Evolutionary conservation across 1,140 invertebrate genomes (phyloP).

Genomic region (Cherax quadricarinatus): DNA sequence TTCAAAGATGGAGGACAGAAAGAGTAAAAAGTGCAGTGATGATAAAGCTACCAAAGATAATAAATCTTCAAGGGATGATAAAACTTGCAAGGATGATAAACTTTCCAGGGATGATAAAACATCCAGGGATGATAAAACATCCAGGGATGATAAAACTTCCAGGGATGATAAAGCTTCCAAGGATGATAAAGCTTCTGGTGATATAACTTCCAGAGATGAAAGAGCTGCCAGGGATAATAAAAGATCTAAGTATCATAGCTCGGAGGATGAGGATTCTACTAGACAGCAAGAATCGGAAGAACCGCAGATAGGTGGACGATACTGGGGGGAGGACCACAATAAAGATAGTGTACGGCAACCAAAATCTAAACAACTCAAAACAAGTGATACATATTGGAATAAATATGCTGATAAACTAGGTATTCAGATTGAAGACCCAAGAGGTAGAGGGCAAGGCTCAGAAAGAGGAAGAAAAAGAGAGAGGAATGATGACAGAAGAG

Average conservation of each 20-base stretch:
- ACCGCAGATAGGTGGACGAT: constrained; percentile 67
- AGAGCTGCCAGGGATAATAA: constrained; percentile 13
- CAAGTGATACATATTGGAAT: constrained; percentile 74
- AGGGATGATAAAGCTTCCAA: too few relatives aligned
- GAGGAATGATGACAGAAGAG: constrained; percentile 40
- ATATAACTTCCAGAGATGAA: too few relatives aligned
- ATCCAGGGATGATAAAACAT: too few relatives aligned
- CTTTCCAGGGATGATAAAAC: constrained; percentile 1
- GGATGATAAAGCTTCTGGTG: too few relatives aligned
- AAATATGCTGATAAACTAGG: constrained; percentile 72
- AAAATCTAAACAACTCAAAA: constrained; percentile 54
- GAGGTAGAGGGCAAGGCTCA: constrained; percentile 20
- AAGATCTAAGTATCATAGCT: constrained; percentile 26
- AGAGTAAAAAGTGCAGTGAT: constrained; percentile 14
- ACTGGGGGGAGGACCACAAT: constrained; percentile 65
- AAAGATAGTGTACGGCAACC: constrained; percentile 31
- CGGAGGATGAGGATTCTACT: constrained; percentile 30
- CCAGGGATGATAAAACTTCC: too few relatives aligned
- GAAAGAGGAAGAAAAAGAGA: constrained; percentile 50
- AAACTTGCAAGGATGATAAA: constrained; percentile 16
- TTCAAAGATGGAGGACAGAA: neutral
- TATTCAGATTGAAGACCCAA: constrained; percentile 72
- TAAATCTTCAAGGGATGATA: constrained; percentile 19
- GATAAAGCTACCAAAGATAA: constrained; percentile 1
- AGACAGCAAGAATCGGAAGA: constrained; percentile 39